Percentiles rank a stretch among this genome's conserved stretches.
Evolutionary conservation across 2,113 vertebrate genomes (phyloP).

Genomic region (Nasalis larvatus): DNA sequence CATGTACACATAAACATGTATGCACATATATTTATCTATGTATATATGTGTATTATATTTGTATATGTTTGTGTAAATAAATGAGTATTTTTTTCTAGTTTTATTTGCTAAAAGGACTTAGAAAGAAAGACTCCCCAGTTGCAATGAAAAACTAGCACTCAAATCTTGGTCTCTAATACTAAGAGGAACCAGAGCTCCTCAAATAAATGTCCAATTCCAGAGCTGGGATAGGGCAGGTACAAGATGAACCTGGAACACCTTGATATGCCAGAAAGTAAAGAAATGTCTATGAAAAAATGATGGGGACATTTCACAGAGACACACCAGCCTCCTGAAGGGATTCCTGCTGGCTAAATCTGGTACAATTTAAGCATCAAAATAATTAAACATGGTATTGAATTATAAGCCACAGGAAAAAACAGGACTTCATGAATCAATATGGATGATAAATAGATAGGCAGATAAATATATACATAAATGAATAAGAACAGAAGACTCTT

Average conservation of each 20-base stretch:
- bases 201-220: background rate
- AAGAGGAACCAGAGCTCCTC: background rate
- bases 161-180: background rate
- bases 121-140: background rate
- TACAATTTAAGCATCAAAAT: background rate
- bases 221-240: background rate
- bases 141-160: background rate
- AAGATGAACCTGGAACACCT: background rate
- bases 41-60: background rate
- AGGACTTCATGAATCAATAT: background rate
- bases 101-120: background rate
- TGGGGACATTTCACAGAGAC: background rate
- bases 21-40: background rate
- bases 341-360: background rate
- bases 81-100: slow-evolving; percentile 16
- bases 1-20: background rate
- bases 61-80: background rate
- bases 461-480: background rate
- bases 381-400: background rate
- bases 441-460: background rate
- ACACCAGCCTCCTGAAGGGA: background rate
- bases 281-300: background rate
- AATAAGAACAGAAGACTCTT: background rate
- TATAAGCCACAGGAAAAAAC: background rate
- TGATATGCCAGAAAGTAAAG: background rate